phyloP scores from a whole-genome alignment of 2,113 vertebrate genomes.

The Sprattus sprattus region DNA sequence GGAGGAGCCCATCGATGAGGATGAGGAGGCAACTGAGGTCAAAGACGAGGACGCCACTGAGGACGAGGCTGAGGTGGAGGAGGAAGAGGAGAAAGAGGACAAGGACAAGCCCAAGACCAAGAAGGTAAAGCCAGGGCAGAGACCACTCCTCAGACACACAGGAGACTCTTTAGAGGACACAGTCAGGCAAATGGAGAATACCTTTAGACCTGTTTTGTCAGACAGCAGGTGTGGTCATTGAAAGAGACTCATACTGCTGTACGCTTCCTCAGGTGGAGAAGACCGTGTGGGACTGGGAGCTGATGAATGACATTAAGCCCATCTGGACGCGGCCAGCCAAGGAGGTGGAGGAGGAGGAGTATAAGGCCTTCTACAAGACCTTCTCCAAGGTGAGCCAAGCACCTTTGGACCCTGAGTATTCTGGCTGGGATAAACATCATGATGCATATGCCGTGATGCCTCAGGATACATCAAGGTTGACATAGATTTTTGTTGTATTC shows the following conservation, averaged over 20 bases:
- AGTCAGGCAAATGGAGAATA: too few species aligned
- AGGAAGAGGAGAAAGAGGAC: constrained; percentile 82
- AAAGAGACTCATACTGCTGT: too few species aligned
- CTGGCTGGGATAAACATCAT: neutral
- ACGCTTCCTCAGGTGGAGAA: constrained; percentile 84
- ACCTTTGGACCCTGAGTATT: neutral
- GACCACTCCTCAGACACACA: too few species aligned
- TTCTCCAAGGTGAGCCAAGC: constrained; percentile 48
- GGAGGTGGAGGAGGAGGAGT: constrained; percentile 96
- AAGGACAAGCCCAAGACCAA: constrained; percentile 96
- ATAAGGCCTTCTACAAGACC: constrained; percentile 97
- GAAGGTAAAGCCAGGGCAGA: constrained; percentile 69
- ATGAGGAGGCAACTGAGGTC: constrained; percentile 75
- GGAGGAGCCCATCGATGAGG: constrained; percentile 93
- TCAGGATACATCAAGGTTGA: too few species aligned
- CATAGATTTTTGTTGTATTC: neutral
- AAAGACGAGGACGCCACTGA: constrained; percentile 80
- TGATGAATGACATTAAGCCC: constrained; percentile 99
- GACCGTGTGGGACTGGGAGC: constrained; percentile 99
- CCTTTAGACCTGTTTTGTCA: too few species aligned
- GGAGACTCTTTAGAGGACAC: too few species aligned
- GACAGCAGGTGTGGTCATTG: too few species aligned
- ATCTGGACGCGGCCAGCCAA: constrained; percentile 97
- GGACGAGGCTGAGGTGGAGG: constrained; percentile 93
- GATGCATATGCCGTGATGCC: neutral